A percentile compares a stretch with the other conserved stretches of the same genome.
Evolutionary conservation across 1,140 invertebrate genomes (phyloP).

Genomic region (Dinothrombium tinctorium): DNA sequence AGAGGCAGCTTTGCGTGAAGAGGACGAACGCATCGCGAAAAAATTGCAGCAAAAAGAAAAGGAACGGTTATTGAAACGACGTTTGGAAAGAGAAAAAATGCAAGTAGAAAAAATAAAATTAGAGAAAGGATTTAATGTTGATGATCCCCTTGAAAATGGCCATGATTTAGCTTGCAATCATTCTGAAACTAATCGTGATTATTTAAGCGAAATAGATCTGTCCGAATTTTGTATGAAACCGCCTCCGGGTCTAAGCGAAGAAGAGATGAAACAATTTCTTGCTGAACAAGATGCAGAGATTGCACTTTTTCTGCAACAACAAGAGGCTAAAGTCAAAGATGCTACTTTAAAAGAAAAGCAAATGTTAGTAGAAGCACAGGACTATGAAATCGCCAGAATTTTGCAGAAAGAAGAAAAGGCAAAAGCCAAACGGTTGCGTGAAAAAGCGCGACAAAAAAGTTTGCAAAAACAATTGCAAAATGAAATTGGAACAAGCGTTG

Average conservation of each 20-base stretch:
- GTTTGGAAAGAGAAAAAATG: constrained; percentile 11
- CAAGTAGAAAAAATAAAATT: constrained; percentile 18
- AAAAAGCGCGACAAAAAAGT: constrained; percentile 33
- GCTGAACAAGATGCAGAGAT: constrained; percentile 39
- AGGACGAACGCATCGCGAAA: constrained; percentile 19
- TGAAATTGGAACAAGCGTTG: neutral
- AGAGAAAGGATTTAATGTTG: neutral
- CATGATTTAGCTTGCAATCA: neutral
- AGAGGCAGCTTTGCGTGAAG: constrained; percentile 13
- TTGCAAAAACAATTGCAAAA: neutral
- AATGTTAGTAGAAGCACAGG: constrained; percentile 65
- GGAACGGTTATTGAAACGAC: constrained; percentile 20
- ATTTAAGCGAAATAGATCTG: constrained; percentile 17
- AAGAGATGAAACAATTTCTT: constrained; percentile 25
- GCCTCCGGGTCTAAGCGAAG: constrained; percentile 17
- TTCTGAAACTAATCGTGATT: neutral
- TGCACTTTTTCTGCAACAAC: constrained; percentile 35
- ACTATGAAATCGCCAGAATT: constrained; percentile 62
- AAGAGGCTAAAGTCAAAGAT: constrained; percentile 34
- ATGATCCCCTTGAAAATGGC: neutral
- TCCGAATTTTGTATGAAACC: constrained; percentile 23
- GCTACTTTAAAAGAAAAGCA: constrained; percentile 39
- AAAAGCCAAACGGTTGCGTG: constrained; percentile 36
- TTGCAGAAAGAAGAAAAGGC: constrained; percentile 61
- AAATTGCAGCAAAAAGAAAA: constrained; percentile 22